phyloP scores from a whole-genome alignment of 2,797 vertebrate species.

The Rhincodon typus region DNA sequence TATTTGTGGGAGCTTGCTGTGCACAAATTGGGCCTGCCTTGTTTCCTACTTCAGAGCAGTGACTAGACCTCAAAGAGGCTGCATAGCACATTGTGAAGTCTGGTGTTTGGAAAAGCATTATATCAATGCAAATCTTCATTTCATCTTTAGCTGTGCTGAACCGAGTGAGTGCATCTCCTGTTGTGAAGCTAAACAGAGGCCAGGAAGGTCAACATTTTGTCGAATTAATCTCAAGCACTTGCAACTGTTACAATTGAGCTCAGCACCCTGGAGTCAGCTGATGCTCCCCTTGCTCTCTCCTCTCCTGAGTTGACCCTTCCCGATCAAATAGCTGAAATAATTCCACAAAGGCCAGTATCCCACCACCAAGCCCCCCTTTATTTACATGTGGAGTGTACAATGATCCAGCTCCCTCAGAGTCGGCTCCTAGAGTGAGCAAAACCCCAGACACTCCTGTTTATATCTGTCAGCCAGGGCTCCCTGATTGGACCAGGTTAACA shows the following conservation, averaged over 20 bases:
- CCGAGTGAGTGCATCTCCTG: neutral
- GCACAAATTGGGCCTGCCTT: neutral
- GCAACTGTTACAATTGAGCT: neutral
- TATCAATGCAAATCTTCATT: neutral
- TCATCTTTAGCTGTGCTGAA: neutral
- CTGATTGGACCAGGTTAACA: too few relatives aligned
- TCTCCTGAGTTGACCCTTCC: too few relatives aligned
- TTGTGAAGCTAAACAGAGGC: constrained; percentile 41
- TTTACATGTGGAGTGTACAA: too few relatives aligned
- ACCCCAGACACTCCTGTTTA: too few relatives aligned
- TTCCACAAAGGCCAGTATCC: too few relatives aligned
- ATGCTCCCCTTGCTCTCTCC: neutral
- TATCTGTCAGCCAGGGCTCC: too few relatives aligned
- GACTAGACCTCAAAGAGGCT: neutral
- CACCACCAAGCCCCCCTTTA: too few relatives aligned
- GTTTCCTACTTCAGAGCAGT: neutral
- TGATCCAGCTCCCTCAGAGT: too few relatives aligned
- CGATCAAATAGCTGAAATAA: neutral
- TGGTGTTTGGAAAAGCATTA: neutral
- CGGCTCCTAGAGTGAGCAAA: too few relatives aligned
- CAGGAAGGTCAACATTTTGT: constrained; percentile 72
- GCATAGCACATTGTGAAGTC: neutral
- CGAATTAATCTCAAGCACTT: constrained; percentile 37
- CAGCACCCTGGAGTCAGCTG: neutral
- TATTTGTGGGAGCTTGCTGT: neutral